A percentile compares a stretch with the other conserved stretches of the same genome.
These are phyloP conservation scores for Caenorhabditis inopinata DNA, from an alignment of 1,140 invertebrate species.

Conservation along the genomic window DNA sequence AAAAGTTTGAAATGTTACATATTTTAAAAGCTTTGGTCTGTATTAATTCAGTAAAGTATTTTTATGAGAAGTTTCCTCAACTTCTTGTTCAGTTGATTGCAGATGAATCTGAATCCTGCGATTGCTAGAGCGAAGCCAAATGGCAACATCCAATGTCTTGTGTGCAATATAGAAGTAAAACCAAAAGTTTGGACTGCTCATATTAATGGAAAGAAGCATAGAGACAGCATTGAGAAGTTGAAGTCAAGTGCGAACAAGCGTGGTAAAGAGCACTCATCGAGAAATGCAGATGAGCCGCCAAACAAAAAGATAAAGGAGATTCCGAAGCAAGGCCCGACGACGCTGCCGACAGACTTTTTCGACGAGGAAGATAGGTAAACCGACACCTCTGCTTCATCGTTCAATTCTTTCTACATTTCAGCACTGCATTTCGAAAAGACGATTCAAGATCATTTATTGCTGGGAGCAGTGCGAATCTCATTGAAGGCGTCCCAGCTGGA, in stretches of 20 bases:
- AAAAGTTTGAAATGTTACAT: too few species aligned
- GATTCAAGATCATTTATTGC: not conserved
- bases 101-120: constrained; percentile 23
- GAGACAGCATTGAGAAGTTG: constrained; percentile 12
- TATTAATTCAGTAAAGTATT: too few species aligned
- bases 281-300: not conserved
- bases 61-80: too few species aligned
- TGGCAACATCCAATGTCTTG: constrained; percentile 20
- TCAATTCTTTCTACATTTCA: not conserved
- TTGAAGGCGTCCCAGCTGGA: constrained; percentile 1
- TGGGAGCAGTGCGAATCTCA: not conserved
- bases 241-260: not conserved
- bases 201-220: constrained; percentile 27
- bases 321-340: not conserved
- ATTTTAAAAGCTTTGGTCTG: too few species aligned
- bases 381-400: too few species aligned
- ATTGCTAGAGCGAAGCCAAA: constrained; percentile 11
- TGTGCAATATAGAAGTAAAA: constrained; percentile 28
- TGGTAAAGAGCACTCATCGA: not conserved
- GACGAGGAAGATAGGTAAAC: constrained; percentile 13
- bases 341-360: not conserved
- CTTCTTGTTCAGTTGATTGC: too few species aligned
- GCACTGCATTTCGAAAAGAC: constrained; percentile 6
- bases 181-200: constrained; percentile 31
- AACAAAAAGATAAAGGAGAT: constrained; percentile 5